Evolutionary conservation across 2,797 vertebrate species (phyloP).

Genomic region (Phylloscopus collybita): DNA sequence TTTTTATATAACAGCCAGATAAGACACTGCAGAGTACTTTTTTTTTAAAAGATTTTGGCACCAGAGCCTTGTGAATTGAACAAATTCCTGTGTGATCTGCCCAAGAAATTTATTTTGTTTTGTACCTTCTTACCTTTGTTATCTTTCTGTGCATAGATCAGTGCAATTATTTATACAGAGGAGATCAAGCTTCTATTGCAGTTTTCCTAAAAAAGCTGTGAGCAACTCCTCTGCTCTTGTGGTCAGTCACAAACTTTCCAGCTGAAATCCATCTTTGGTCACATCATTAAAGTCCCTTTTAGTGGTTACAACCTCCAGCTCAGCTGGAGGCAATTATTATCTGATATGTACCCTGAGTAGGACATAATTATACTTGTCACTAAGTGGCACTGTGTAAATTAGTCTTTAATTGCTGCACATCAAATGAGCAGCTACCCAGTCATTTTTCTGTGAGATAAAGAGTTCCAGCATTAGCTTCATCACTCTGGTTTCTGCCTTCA

Average conservation of each 20-base stretch:
- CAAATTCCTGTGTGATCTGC: neutral
- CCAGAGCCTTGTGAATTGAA: neutral
- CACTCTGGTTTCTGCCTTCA: conserved; percentile 7
- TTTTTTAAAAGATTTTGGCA: neutral
- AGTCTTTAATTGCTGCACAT: conserved; percentile 54
- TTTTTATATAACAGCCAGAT: neutral
- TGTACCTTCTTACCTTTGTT: neutral
- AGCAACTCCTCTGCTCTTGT: neutral
- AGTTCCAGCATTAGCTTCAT: conserved; percentile 1
- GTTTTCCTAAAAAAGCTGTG: neutral
- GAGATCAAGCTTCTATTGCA: neutral
- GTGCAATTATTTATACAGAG: neutral
- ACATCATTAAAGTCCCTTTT: neutral
- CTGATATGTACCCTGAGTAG: conserved; percentile 37
- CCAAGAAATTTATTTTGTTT: neutral
- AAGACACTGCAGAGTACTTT: neutral
- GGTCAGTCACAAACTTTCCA: neutral
- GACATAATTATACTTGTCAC: conserved; percentile 66
- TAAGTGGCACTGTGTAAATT: conserved; percentile 65
- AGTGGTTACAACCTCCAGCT: conserved; percentile 29
- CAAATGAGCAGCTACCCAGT: conserved; percentile 34
- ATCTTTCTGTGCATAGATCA: neutral
- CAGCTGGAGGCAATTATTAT: conserved; percentile 67
- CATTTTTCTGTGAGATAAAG: conserved; percentile 41
- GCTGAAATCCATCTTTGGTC: conserved; percentile 28